Evolutionary conservation across 2,113 vertebrate species (phyloP).

Genomic region (Serinus canaria): DNA sequence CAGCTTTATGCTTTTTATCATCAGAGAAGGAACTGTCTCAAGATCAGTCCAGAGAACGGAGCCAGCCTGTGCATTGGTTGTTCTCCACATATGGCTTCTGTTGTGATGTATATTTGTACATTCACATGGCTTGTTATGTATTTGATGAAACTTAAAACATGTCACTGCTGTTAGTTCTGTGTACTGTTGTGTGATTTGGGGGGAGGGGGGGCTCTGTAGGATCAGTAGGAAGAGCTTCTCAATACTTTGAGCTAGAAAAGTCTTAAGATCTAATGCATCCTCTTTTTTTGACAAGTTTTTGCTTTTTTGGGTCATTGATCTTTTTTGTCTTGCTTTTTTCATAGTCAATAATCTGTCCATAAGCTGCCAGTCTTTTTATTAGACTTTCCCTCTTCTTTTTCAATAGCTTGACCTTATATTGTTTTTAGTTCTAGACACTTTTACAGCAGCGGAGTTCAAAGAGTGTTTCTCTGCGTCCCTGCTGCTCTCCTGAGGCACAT

Average conservation of each 20-base stretch:
- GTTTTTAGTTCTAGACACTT: background rate
- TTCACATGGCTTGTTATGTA: background rate
- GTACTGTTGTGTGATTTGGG: background rate
- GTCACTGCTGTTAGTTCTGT: background rate
- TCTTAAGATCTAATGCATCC: background rate
- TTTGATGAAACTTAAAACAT: background rate
- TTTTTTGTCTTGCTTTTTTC: background rate
- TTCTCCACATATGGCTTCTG: background rate
- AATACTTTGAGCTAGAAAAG: background rate
- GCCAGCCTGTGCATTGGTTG: background rate
- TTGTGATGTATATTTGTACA: background rate
- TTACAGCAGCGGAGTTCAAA: background rate
- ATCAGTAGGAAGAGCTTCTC: background rate
- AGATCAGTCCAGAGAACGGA: background rate
- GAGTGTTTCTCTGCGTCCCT: background rate
- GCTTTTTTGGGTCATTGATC: background rate
- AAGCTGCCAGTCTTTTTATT: background rate
- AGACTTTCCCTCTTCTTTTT: background rate
- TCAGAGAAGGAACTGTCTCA: background rate
- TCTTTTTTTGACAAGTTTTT: background rate
- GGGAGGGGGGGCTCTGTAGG: accelerated
- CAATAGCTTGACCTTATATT: background rate
- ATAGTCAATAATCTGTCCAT: background rate
- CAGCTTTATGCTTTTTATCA: background rate
- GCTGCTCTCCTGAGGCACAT: background rate